These are phyloP conservation scores for Mycalesis mineus DNA, from an alignment of 2,888 invertebrate species.

Conservation along the genomic window DNA sequence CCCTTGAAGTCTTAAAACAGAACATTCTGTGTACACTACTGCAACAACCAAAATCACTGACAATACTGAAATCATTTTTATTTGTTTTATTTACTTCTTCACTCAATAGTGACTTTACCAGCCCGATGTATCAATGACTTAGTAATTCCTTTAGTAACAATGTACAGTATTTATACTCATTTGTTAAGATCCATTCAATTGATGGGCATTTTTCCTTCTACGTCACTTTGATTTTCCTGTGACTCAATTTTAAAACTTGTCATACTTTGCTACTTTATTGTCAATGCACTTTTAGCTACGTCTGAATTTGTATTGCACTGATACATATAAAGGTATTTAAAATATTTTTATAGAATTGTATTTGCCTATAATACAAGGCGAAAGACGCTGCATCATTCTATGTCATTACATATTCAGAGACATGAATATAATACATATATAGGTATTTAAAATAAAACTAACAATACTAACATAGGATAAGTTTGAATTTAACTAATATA, in stretches of 20 bases:
- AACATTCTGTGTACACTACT: slow-evolving; percentile 15
- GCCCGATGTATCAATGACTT: not conserved
- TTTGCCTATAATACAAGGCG: too few relatives aligned
- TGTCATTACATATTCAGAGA: too few relatives aligned
- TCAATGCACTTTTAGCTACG: not conserved
- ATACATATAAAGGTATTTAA: not conserved
- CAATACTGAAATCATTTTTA: not conserved
- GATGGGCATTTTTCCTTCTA: not conserved
- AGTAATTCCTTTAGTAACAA: not conserved
- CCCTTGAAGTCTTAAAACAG: slow-evolving; percentile 26
- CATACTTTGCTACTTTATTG: not conserved
- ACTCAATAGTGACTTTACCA: not conserved
- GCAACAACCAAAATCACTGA: not conserved
- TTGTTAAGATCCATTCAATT: not conserved
- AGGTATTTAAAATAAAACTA: too few relatives aligned
- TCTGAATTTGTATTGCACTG: not conserved
- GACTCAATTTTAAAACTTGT: not conserved
- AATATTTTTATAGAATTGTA: not conserved
- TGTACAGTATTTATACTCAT: not conserved
- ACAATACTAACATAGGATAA: too few relatives aligned
- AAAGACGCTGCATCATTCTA: too few relatives aligned
- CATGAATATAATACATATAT: too few relatives aligned
- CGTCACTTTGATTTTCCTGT: not conserved
- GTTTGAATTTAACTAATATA: too few relatives aligned
- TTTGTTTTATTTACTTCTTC: not conserved